A percentile compares a stretch with the other conserved stretches of the same genome.
Conservation (phyloP, 2,888 invertebrate species). For the Erynnis tages region DNA sequence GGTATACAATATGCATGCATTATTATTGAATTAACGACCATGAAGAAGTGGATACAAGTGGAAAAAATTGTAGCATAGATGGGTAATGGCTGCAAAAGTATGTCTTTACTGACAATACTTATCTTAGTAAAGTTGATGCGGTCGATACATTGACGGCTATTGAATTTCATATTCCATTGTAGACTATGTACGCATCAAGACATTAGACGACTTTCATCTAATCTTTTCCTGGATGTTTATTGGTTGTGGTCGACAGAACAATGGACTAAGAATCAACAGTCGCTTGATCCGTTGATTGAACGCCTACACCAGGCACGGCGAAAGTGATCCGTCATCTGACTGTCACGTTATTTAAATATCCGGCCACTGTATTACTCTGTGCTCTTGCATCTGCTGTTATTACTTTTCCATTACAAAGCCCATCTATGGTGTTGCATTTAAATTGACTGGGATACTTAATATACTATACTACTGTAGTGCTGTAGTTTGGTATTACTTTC, state of each 20-base stretch:
- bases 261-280: constrained; percentile 50
- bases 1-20: not conserved
- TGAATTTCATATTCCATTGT: not conserved
- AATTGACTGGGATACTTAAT: constrained; percentile 10
- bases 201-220: constrained; percentile 62
- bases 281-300: constrained; percentile 50
- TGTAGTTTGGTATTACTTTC: constrained; percentile 1
- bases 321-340: constrained; percentile 57
- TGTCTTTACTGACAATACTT: not conserved
- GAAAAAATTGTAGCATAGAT: constrained; percentile 12
- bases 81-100: not conserved
- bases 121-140: not conserved
- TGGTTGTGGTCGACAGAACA: constrained; percentile 55
- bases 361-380: constrained; percentile 53
- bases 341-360: constrained; percentile 53
- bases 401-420: constrained; percentile 26
- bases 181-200: constrained; percentile 29
- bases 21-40: constrained; percentile 16
- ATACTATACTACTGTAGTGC: not conserved
- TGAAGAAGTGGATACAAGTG: constrained; percentile 1
- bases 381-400: constrained; percentile 29
- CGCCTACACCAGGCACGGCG: constrained; percentile 53
- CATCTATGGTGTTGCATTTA: constrained; percentile 21
- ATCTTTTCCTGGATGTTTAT: constrained; percentile 61
- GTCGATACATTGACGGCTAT: not conserved